These are phyloP conservation scores for Propithecus deckenii DNA, from an alignment of 2,797 vertebrate species.

Conservation along the genomic window DNA sequence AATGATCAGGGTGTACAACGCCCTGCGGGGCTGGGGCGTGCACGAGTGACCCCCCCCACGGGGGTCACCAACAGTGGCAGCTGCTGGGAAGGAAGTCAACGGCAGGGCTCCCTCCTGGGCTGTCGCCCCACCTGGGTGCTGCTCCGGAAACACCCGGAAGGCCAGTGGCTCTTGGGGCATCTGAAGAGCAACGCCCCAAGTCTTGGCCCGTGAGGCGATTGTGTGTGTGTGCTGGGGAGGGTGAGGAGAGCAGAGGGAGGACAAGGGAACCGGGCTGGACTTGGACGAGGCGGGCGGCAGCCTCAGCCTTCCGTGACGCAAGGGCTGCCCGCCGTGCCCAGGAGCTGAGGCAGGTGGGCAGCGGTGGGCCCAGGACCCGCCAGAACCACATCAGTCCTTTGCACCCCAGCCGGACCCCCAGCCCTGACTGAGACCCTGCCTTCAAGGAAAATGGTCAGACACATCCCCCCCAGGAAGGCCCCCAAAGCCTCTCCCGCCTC, in stretches of 20 bases:
- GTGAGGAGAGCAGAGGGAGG: background rate
- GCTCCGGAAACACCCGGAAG: background rate
- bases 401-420: rapidly evolving
- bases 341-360: background rate
- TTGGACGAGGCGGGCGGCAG: background rate
- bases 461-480: no score
- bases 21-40: background rate
- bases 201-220: background rate
- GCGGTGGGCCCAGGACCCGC: background rate
- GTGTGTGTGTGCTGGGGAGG: background rate
- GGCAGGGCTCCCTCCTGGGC: no score
- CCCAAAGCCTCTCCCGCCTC: background rate
- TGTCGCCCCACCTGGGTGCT: background rate
- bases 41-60: rapidly evolving
- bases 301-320: background rate
- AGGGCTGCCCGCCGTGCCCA: no score
- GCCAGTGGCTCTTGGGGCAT: background rate
- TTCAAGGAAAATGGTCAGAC: background rate
- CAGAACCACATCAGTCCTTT: background rate
- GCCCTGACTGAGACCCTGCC: background rate
- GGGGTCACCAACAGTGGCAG: background rate
- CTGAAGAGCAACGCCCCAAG: background rate
- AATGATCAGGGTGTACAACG: no score
- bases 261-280: background rate
- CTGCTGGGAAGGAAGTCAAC: rapidly evolving